A percentile compares a stretch with the other conserved stretches of the same genome.
phyloP scores from a whole-genome alignment of 2,888 invertebrate genomes.

The Teleogryllus oceanicus region DNA sequence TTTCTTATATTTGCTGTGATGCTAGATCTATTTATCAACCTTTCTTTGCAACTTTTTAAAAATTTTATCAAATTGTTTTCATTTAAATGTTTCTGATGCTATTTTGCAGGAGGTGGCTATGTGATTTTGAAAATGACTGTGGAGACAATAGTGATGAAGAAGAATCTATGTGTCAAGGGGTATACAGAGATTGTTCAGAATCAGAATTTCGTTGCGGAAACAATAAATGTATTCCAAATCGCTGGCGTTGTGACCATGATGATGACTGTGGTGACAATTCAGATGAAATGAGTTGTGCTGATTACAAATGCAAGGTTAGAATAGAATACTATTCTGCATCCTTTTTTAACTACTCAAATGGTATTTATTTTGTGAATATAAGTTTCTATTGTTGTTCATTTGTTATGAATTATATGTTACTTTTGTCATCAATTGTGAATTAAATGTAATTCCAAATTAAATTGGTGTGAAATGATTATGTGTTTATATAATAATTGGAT shows the following conservation, averaged over 20 bases:
- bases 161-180: slow-evolving; percentile 66
- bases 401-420: not conserved
- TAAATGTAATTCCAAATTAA: too few species aligned
- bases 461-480: too few species aligned
- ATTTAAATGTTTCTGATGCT: not conserved
- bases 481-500: too few species aligned
- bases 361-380: not conserved
- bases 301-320: slow-evolving; percentile 71
- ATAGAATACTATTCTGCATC: not conserved
- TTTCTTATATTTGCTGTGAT: too few species aligned
- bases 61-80: too few species aligned
- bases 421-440: too few species aligned
- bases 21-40: too few species aligned
- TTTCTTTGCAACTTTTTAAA: too few species aligned
- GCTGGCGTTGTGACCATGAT: slow-evolving; percentile 94
- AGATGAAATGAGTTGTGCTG: slow-evolving; percentile 80
- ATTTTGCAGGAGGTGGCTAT: slow-evolving; percentile 70
- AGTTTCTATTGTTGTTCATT: not conserved
- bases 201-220: slow-evolving; percentile 86
- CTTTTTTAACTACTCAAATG: too few species aligned
- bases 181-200: slow-evolving; percentile 87
- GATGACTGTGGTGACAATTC: slow-evolving; percentile 95
- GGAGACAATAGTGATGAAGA: slow-evolving; percentile 90
- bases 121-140: slow-evolving; percentile 96
- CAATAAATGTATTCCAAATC: slow-evolving; percentile 84